Percentiles rank a stretch among this genome's conserved stretches.
phyloP scores from a whole-genome alignment of 1,140 invertebrate genomes.

The Pomacea maculata region DNA sequence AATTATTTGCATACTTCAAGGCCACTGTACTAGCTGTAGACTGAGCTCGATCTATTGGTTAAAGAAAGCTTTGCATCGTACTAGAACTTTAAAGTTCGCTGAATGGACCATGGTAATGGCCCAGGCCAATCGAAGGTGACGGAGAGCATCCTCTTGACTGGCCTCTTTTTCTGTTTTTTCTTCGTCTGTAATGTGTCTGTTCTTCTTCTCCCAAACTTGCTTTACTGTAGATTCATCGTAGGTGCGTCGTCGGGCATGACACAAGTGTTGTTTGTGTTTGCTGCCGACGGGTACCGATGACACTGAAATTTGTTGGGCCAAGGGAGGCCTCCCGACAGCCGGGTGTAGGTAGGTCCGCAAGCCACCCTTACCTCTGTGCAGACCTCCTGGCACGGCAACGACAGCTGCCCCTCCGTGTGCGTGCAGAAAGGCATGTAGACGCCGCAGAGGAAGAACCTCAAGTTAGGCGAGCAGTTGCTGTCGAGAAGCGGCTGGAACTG shows the following conservation, averaged over 20 bases:
- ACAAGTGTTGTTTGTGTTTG: conserved; percentile 17
- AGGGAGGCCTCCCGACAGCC: conserved; percentile 32
- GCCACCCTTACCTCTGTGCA: conserved; percentile 32
- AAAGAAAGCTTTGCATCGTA: no score
- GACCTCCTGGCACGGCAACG: conserved; percentile 42
- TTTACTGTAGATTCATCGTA: no score
- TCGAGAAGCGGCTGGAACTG: conserved; percentile 31
- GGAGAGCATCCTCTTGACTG: no score
- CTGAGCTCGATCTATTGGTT: no score
- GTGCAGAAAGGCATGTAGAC: conserved; percentile 38
- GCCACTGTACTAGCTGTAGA: no score
- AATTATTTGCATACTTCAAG: no score
- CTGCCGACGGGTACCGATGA: conserved; percentile 40
- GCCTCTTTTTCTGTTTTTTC: no score
- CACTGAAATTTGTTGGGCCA: conserved; percentile 55
- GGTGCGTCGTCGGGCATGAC: conserved; percentile 27
- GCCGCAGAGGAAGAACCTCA: conserved; percentile 37
- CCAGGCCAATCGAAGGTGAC: no score
- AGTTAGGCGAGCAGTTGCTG: conserved; percentile 25
- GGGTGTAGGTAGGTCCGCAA: conserved; percentile 28
- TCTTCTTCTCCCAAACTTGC: no score
- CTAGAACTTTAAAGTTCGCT: no score
- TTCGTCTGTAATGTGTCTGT: no score
- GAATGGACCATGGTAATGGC: no score
- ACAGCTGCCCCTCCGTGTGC: conserved; percentile 19